phyloP scores from a whole-genome alignment of 2,888 invertebrate species.

The Odontocolon sp. region DNA sequence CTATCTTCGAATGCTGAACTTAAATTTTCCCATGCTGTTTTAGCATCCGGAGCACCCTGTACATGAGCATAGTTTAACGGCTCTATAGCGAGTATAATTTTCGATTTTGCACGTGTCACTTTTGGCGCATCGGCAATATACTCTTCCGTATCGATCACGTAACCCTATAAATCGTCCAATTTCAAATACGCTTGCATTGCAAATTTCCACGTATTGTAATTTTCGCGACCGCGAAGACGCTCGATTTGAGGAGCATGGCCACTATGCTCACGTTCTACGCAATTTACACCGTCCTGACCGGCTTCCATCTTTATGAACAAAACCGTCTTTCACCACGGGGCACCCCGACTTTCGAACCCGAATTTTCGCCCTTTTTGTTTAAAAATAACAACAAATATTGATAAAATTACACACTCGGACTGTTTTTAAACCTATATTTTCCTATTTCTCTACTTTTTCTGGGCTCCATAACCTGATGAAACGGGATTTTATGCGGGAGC shows the following conservation, averaged over 20 bases:
- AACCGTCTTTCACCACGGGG: no score
- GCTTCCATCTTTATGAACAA: no score
- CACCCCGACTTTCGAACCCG: no score
- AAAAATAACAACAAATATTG: no score
- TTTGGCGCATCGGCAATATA: slow-evolving; percentile 32
- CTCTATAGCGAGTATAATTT: slow-evolving; percentile 66
- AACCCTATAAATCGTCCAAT: slow-evolving; percentile 40
- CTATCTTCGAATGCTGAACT: slow-evolving; percentile 67
- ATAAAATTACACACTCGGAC: no score
- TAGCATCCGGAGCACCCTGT: slow-evolving; percentile 61
- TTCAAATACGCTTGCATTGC: slow-evolving; percentile 34
- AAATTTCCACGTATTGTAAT: slow-evolving; percentile 48
- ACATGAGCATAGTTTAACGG: slow-evolving; percentile 68
- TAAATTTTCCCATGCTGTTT: slow-evolving; percentile 68
- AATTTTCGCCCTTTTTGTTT: no score
- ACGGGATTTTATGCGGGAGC: no score
- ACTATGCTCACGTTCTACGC: neutral
- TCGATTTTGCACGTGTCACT: slow-evolving; percentile 57
- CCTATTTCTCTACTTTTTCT: no score
- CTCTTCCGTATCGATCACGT: neutral
- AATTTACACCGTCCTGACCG: neutral
- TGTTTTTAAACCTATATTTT: no score
- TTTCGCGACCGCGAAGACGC: slow-evolving; percentile 1
- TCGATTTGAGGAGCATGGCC: neutral
- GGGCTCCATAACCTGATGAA: no score